Conservation (phyloP, 2,797 vertebrate species). For the Melopsittacus undulatus region DNA sequence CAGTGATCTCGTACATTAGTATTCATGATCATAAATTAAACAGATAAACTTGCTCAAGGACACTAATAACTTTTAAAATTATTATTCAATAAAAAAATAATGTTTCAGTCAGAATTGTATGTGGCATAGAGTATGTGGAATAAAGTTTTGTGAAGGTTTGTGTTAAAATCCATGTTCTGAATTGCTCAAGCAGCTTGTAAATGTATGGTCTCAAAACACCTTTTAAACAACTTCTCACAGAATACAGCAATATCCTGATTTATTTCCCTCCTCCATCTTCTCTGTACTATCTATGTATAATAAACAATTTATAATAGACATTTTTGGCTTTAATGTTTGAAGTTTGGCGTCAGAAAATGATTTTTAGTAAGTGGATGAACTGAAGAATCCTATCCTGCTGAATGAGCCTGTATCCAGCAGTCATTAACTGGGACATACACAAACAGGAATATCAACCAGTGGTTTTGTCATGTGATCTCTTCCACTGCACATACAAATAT, state of each 20-base stretch:
- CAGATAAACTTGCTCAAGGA: background rate
- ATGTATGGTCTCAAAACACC: background rate
- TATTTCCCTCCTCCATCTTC: background rate
- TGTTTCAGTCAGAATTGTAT: background rate
- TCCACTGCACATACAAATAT: constrained; percentile 89
- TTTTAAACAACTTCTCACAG: background rate
- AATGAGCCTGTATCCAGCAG: constrained; percentile 32
- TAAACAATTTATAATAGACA: background rate
- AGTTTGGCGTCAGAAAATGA: background rate
- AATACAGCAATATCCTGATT: background rate
- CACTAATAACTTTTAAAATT: background rate
- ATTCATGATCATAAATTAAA: background rate
- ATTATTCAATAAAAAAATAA: background rate
- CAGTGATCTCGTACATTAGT: rapidly evolving
- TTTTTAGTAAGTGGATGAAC: background rate
- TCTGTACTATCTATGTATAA: background rate
- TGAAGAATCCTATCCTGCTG: constrained; percentile 11
- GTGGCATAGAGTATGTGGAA: background rate
- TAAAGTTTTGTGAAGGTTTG: background rate
- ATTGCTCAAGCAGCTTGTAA: constrained; percentile 14
- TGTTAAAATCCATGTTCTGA: constrained; percentile 28
- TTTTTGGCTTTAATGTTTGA: constrained; percentile 31
- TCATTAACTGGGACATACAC: constrained; percentile 57
- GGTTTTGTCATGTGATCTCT: constrained; percentile 74
- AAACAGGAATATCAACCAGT: constrained; percentile 78